Evolutionary conservation across 2,113 vertebrate species (phyloP).

Genomic region (Myodes glareolus): DNA sequence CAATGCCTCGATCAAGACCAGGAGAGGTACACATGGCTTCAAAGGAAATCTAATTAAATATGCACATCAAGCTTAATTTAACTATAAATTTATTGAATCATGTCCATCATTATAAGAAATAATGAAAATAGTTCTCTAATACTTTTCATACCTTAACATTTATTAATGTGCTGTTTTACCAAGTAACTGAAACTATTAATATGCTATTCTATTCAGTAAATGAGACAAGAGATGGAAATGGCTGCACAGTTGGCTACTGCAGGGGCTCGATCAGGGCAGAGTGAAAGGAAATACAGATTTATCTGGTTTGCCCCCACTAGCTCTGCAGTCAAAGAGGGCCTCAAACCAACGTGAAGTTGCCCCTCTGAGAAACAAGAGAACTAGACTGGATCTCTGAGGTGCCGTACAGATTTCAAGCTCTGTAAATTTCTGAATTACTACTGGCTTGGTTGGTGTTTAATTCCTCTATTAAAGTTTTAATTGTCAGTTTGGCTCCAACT

Average conservation of each 20-base stretch:
- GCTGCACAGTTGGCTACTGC: background rate
- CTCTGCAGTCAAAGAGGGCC: background rate
- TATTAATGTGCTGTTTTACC: background rate
- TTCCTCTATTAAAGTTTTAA: background rate
- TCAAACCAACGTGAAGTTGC: background rate
- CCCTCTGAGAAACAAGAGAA: slow-evolving; percentile 6
- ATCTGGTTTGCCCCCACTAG: background rate
- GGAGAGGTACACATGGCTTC: background rate
- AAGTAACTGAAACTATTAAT: background rate
- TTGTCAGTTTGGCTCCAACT: background rate
- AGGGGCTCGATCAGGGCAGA: background rate
- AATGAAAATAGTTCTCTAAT: background rate
- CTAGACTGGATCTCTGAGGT: background rate
- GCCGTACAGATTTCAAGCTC: background rate
- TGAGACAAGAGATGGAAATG: background rate
- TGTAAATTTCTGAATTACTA: background rate
- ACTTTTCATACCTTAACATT: background rate
- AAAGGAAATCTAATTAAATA: background rate
- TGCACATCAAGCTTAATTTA: background rate
- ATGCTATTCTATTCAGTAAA: background rate
- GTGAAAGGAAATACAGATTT: background rate
- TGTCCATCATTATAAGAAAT: background rate
- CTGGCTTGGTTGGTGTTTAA: background rate
- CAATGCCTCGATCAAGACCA: background rate
- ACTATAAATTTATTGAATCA: background rate